Conservation (phyloP, 2,888 invertebrate species). For the Metellina segmentata region DNA sequence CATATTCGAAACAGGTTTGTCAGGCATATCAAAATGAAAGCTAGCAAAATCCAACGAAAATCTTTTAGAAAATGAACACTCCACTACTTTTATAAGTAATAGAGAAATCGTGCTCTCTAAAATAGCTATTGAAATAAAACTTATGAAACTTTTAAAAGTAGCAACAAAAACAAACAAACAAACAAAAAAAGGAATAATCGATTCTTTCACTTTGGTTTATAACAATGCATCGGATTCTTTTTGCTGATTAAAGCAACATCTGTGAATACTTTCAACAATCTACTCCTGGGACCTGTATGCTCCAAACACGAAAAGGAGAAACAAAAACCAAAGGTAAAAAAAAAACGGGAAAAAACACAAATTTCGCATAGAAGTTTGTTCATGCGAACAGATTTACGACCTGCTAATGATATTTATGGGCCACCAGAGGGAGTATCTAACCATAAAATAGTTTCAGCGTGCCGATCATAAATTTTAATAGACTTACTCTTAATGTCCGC, state of each 20-base stretch:
- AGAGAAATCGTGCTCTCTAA: neutral
- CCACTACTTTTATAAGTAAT: neutral
- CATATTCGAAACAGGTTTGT: too few relatives aligned
- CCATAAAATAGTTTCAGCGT: constrained; percentile 63
- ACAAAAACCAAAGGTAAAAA: neutral
- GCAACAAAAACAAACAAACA: neutral
- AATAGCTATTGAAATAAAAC: neutral
- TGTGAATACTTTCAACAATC: constrained; percentile 21
- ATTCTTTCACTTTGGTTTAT: neutral
- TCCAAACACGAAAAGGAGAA: neutral
- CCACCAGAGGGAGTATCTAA: constrained; percentile 46
- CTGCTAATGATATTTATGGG: constrained; percentile 71
- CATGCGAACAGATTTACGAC: constrained; percentile 53
- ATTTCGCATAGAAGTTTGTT: neutral
- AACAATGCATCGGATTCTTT: constrained; percentile 11
- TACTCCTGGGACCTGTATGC: neutral
- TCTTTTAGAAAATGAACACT: too few relatives aligned
- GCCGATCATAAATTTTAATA: constrained; percentile 65
- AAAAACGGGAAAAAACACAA: constrained; percentile 13
- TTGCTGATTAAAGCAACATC: constrained; percentile 4
- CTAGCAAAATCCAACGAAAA: too few relatives aligned
- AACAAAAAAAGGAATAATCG: neutral
- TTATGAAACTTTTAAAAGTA: neutral
- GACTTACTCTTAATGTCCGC: constrained; percentile 52
- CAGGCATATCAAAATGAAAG: too few relatives aligned